Evolutionary conservation across 2,888 invertebrate genomes (phyloP).

Genomic region (Drosophila hawaiiensis): DNA sequence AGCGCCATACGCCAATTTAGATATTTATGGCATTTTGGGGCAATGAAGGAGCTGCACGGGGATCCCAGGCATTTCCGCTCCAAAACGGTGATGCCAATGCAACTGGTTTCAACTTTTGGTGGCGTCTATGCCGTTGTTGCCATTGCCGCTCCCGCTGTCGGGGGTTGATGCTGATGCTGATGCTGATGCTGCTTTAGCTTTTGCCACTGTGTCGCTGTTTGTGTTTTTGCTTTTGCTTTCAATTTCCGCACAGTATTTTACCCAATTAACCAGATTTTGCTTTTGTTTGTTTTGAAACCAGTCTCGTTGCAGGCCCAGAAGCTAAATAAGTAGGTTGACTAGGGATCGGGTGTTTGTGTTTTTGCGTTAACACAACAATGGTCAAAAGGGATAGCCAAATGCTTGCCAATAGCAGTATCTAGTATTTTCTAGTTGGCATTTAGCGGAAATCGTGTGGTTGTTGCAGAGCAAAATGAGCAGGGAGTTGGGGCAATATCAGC

Average conservation of each 20-base stretch:
- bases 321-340: not conserved
- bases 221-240: conserved; percentile 71
- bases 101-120: conserved; percentile 46
- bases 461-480: conserved; percentile 33
- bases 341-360: not conserved
- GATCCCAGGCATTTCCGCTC: conserved; percentile 48
- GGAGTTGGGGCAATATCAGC: not conserved
- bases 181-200: not conserved
- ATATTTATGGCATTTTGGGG: conserved; percentile 71
- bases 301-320: conserved; percentile 11
- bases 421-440: conserved; percentile 53
- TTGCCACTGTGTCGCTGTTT: conserved; percentile 30
- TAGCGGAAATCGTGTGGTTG: conserved; percentile 69
- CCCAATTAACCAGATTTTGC: conserved; percentile 79
- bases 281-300: conserved; percentile 63
- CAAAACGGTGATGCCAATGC: conserved; percentile 36
- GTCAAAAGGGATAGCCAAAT: conserved; percentile 29
- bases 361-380: conserved; percentile 33
- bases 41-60: conserved; percentile 20
- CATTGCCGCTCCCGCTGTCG: not conserved
- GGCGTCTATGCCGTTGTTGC: conserved; percentile 19
- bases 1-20: conserved; percentile 56
- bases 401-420: conserved; percentile 37
- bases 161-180: not conserved
- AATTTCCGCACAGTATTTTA: conserved; percentile 75